A percentile compares a stretch with the other conserved stretches of the same genome.
phyloP scores from a whole-genome alignment of 2,113 vertebrate genomes.

The Channa argus region DNA sequence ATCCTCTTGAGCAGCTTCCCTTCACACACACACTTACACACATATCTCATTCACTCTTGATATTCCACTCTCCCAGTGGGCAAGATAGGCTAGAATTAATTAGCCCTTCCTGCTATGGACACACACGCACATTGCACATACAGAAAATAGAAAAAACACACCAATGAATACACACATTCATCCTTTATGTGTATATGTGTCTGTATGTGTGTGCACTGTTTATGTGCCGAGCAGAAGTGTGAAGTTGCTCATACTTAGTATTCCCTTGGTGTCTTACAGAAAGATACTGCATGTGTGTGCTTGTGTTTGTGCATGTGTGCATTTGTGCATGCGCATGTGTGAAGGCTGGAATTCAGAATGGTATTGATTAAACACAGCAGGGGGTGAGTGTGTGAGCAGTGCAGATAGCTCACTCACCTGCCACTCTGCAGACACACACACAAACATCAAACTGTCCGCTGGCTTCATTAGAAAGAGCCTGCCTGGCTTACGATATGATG shows the following conservation, averaged over 20 bases:
- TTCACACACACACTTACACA: background rate
- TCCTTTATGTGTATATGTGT: slow-evolving; percentile 25
- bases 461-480: slow-evolving; percentile 74
- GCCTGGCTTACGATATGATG: slow-evolving; percentile 73
- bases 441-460: slow-evolving; percentile 76
- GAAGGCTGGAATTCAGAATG: slow-evolving; percentile 76
- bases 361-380: slow-evolving; percentile 86
- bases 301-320: slow-evolving; percentile 46
- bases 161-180: slow-evolving; percentile 38
- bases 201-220: slow-evolving; percentile 22
- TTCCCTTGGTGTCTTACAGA: slow-evolving; percentile 67
- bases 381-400: slow-evolving; percentile 80
- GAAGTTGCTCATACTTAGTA: slow-evolving; percentile 68
- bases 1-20: slow-evolving; percentile 46
- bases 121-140: slow-evolving; percentile 26
- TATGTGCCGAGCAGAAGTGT: slow-evolving; percentile 54
- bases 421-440: slow-evolving; percentile 66
- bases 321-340: slow-evolving; percentile 32
- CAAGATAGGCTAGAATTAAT: slow-evolving; percentile 65
- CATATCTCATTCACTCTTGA: slow-evolving; percentile 45
- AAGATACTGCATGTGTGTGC: slow-evolving; percentile 62
- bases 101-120: slow-evolving; percentile 43
- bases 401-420: slow-evolving; percentile 83
- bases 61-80: slow-evolving; percentile 55
- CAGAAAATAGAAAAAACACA: slow-evolving; percentile 9